Evolutionary conservation across 2,888 invertebrate genomes (phyloP).

Genomic region (Callyntrura guangdongensis): DNA sequence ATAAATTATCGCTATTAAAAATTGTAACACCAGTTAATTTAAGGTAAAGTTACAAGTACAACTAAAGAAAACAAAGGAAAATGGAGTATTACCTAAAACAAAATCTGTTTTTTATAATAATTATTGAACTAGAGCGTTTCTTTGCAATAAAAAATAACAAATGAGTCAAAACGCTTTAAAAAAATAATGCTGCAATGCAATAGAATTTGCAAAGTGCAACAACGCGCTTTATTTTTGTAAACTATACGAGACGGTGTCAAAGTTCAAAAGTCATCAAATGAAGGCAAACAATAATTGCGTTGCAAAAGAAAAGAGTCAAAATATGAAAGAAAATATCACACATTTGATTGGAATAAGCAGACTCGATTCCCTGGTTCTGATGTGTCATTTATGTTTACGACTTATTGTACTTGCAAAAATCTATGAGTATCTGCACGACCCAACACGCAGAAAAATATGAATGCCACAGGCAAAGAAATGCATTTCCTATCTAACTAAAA

Average conservation of each 20-base stretch:
- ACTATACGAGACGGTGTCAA: not conserved
- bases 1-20: conserved; percentile 3
- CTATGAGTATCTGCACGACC: not conserved
- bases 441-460: conserved; percentile 11
- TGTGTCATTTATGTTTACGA: not conserved
- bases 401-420: not conserved
- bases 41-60: not conserved
- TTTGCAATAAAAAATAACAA: not conserved
- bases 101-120: not conserved
- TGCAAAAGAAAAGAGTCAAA: not conserved
- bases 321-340: not conserved
- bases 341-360: not conserved
- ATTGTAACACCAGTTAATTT: not conserved
- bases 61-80: not conserved
- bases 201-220: no score
- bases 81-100: not conserved
- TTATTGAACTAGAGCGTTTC: no score
- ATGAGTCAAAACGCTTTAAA: not conserved
- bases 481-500: conserved; percentile 54
- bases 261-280: conserved; percentile 34
- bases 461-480: conserved; percentile 47
- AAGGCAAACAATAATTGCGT: not conserved
- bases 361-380: not conserved
- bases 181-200: no score
- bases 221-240: not conserved